Evolutionary conservation across 35 echinoderm and acorn worm genomes (phyloP), one percentile per base, ranked within the genome.

Genomic region (Apostichopus japonicus): DNA sequence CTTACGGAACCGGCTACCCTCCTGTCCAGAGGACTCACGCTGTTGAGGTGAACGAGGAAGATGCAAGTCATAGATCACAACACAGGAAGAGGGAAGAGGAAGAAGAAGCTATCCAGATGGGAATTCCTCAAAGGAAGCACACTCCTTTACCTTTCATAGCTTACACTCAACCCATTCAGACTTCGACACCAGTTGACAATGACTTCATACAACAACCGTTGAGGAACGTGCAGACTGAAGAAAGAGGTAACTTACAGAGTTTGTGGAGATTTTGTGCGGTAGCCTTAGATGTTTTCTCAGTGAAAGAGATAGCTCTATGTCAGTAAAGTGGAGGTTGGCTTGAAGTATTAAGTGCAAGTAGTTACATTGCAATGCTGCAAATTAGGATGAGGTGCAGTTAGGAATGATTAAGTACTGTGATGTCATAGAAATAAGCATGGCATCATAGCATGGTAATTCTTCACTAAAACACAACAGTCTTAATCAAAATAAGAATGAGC

Each of bases 181-280:
- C 86, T 2, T 89, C 86, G 59, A 89, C 86, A 51, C 86, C 86
- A 5, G 86, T 89, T 7, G 86, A 89, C 57, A 75, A 89, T 72
- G 67, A 67, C 21, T 72, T 89, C 56, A 15, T 84, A 59, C 44
- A 24, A 10, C 55, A 53, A 62, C 57, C 57, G 7, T 54, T n/a
- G 14, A 84, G 81, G 81, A 54, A 84, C 2, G 19, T 84, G 56
- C 54, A 84, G 8, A 55, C 56, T 57, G 8, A 55, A 9, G 54
- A 17, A 84, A 17, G 54, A 84, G 81, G 81, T 84, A 59, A 83
- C 51, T n/a, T 5, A 83, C 71, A 61, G 8, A 61, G 57, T 61
- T 61, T 61, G 57, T 61, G 57, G 13, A 61, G 13, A 59, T 13
- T 13, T 61, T 44, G 27, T 33, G 27, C 0, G 2, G 33, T 44